Percentiles rank a stretch among this genome's conserved stretches.
Evolutionary conservation across 2,888 invertebrate genomes (phyloP).

Genomic region (Andrena fulva): DNA sequence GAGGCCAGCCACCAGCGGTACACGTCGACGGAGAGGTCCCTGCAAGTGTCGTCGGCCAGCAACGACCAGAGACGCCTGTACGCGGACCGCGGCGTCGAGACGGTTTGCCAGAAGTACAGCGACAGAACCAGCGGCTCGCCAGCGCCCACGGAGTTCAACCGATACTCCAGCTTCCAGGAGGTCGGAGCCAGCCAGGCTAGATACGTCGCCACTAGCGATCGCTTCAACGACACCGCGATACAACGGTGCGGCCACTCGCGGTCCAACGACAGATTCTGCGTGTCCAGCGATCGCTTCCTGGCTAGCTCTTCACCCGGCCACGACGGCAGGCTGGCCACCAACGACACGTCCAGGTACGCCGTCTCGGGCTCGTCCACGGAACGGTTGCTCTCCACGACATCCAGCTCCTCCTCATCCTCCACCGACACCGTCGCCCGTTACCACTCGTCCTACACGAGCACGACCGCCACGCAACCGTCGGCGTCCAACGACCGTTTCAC

Average conservation of each 20-base stretch:
- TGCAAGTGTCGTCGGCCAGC: constrained; percentile 52
- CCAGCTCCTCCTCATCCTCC: constrained; percentile 79
- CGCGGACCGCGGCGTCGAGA: constrained; percentile 74
- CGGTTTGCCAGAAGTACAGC: constrained; percentile 78
- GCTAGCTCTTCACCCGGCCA: constrained; percentile 75
- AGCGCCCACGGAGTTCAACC: constrained; percentile 72
- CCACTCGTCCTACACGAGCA: constrained; percentile 67
- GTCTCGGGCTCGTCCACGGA: constrained; percentile 79
- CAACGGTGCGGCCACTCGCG: constrained; percentile 77
- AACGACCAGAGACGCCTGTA: constrained; percentile 64
- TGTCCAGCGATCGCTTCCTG: constrained; percentile 76
- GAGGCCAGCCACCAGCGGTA: constrained; percentile 80
- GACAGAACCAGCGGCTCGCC: constrained; percentile 79
- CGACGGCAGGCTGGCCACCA: constrained; percentile 59
- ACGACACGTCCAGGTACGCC: constrained; percentile 64
- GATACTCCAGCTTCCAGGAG: constrained; percentile 78
- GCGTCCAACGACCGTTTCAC: constrained; percentile 71
- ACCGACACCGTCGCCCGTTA: constrained; percentile 75
- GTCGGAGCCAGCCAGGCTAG: constrained; percentile 70
- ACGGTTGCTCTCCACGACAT: constrained; percentile 79
- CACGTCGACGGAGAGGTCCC: constrained; percentile 77
- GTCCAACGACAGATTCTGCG: constrained; percentile 75
- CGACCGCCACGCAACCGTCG: constrained; percentile 73
- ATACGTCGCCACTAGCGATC: constrained; percentile 73
- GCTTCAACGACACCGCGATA: constrained; percentile 80